phyloP scores from a whole-genome alignment of 2,888 invertebrate species.

The Fissipunctia ypsillon region DNA sequence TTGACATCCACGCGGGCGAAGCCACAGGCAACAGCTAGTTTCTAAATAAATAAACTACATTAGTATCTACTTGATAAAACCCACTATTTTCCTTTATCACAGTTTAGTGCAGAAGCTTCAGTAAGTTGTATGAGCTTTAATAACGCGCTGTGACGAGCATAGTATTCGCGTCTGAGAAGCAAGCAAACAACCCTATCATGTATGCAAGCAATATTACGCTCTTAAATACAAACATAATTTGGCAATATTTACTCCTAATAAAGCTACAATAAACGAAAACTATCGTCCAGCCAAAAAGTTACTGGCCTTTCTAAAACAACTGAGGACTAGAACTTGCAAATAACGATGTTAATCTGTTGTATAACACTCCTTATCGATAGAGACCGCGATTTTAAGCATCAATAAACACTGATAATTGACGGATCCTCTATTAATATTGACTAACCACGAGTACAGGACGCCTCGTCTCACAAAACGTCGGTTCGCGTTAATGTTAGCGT shows the following conservation, averaged over 20 bases:
- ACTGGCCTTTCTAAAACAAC: conserved; percentile 9
- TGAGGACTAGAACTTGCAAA: conserved; percentile 42
- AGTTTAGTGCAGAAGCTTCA: conserved; percentile 15
- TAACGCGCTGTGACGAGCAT: conserved; percentile 26
- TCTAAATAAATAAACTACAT: conserved; percentile 2
- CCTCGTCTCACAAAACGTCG: conserved; percentile 72
- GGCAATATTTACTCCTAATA: conserved; percentile 13
- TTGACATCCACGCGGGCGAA: too few relatives aligned
- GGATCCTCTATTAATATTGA: conserved; percentile 88
- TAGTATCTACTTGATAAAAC: neutral
- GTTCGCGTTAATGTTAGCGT: conserved; percentile 74
- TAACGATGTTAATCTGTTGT: conserved; percentile 66
- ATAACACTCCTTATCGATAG: conserved; percentile 69
- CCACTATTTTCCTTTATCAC: neutral
- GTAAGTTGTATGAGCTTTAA: conserved; percentile 42
- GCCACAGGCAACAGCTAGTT: too few relatives aligned
- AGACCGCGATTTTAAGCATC: conserved; percentile 84
- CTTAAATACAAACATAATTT: conserved; percentile 19
- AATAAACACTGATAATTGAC: conserved; percentile 88
- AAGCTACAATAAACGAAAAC: conserved; percentile 1
- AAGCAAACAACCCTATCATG: conserved; percentile 28
- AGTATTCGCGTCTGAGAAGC: conserved; percentile 33
- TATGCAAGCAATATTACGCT: conserved; percentile 46
- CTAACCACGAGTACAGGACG: conserved; percentile 73
- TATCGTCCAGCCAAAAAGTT: neutral